Base-by-base conservation (phyloP, 2,797 vertebrate species). In the Eremophila alpestris region DNA sequence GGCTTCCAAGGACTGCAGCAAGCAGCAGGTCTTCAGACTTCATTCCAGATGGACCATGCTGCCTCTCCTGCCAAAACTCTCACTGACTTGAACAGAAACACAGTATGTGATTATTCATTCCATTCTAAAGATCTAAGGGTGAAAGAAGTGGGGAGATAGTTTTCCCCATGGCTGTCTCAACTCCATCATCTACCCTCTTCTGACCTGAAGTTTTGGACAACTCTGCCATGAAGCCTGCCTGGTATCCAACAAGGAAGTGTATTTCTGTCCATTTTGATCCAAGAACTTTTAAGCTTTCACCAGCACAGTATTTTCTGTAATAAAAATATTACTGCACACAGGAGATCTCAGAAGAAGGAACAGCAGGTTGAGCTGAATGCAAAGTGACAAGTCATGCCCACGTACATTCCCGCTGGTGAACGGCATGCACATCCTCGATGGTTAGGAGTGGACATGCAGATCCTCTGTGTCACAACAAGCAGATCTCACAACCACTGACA, bases 251-350 rank as follows among this genome's bases (percentile, higher is more conserved):
- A 94, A 58, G 65, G 46, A 79, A 2, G 11, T 38, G 58, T 60
- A 89, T 67, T 85, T 84, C 52, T 91, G 74, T 89, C 75, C 82
- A 78, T 84, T 88, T 67, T 86, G 82, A 88, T 78, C 76, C 89
- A 75, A 83, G 76, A 90, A 77, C 81, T 82, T 76, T 87, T 63
- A 86, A 81, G 80, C 45, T 95, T 84, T 87, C 84, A 95, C 38
- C 87, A 95, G 51, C 52, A 90, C 11, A 88, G 51, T 83, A 74
- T 90, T 65, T 84, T 96, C 93, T 96, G 89, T 78, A 96, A 94
- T 93, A 94, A 95, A 97, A 96, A 95, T 49, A 90, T 94, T 78
- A 77, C 91, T 91, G 82, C 78, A 96, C 78, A 94, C 41, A 77
- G 92, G 82, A 95, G 43, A 84, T 49, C 76, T 94, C 48, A 69